These are phyloP conservation scores for Megaustenia siamemsis DNA, from an alignment of 2,888 invertebrate genomes.

Conservation along the genomic window DNA sequence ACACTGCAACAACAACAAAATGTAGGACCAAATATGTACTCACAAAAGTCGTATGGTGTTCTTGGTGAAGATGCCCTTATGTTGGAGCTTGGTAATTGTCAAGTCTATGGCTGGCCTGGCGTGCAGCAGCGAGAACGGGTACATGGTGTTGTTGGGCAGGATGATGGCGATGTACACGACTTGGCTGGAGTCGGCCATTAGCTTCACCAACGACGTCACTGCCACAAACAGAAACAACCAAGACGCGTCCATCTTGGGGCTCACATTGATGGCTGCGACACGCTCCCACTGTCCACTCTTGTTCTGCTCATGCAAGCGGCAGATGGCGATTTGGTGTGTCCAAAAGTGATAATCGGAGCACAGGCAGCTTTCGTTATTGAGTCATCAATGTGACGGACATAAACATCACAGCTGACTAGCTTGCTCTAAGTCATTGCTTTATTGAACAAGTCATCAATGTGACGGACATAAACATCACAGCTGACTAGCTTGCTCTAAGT, in stretches of 20 bases:
- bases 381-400: too few relatives aligned
- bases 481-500: too few relatives aligned
- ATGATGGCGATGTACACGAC: constrained; percentile 39
- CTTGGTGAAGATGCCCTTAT: constrained; percentile 40
- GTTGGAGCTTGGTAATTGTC: constrained; percentile 36
- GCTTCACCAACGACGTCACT: background rate
- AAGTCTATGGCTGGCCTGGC: constrained; percentile 44
- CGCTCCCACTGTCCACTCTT: too few relatives aligned
- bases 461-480: too few relatives aligned
- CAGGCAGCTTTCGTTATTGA: too few relatives aligned
- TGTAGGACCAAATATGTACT: constrained; percentile 11
- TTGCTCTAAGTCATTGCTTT: too few relatives aligned
- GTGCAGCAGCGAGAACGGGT: constrained; percentile 27
- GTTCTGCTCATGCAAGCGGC: too few relatives aligned
- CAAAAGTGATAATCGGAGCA: too few relatives aligned
- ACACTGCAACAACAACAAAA: background rate
- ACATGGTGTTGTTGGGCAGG: constrained; percentile 30
- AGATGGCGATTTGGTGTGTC: too few relatives aligned
- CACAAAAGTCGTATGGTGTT: constrained; percentile 33
- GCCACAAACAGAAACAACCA: background rate
- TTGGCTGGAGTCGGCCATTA: background rate
- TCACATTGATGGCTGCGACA: too few relatives aligned
- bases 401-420: too few relatives aligned
- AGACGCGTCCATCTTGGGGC: background rate
- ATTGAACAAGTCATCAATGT: too few relatives aligned